phyloP scores from a whole-genome alignment of 2,888 invertebrate species.

The Lypha dubia region DNA sequence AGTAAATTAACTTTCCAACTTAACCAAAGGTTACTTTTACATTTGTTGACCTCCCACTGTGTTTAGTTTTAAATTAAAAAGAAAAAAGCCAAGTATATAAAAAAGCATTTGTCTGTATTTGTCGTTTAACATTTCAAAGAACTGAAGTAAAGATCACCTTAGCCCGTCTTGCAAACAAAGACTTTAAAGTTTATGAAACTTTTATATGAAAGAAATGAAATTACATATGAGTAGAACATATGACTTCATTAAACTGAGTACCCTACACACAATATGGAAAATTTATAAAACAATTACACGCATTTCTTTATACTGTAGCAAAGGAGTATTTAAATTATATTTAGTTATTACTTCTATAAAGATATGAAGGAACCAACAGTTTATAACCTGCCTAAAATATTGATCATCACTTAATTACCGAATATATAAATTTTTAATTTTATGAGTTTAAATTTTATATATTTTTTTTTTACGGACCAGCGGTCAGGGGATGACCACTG shows the following conservation, averaged over 20 bases:
- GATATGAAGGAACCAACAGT: too few relatives aligned
- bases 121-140: conserved; percentile 62
- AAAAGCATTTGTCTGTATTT: conserved; percentile 53
- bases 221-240: conserved; percentile 4
- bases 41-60: conserved; percentile 68
- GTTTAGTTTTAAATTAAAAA: conserved; percentile 38
- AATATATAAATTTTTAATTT: too few relatives aligned
- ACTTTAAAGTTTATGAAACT: conserved; percentile 38
- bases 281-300: neutral
- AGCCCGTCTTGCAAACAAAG: neutral
- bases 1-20: conserved; percentile 26
- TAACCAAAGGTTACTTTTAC: conserved; percentile 66
- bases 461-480: too few relatives aligned
- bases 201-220: conserved; percentile 15
- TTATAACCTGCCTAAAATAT: too few relatives aligned
- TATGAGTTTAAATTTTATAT: too few relatives aligned
- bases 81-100: neutral
- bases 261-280: conserved; percentile 21
- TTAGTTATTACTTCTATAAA: too few relatives aligned
- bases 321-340: too few relatives aligned
- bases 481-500: too few relatives aligned
- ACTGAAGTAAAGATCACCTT: conserved; percentile 57
- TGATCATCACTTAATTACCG: too few relatives aligned
- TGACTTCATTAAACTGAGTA: conserved; percentile 1
- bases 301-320: too few relatives aligned